Base-by-base conservation (phyloP, 2,113 vertebrate genomes). In the Anas platyrhynchos region DNA sequence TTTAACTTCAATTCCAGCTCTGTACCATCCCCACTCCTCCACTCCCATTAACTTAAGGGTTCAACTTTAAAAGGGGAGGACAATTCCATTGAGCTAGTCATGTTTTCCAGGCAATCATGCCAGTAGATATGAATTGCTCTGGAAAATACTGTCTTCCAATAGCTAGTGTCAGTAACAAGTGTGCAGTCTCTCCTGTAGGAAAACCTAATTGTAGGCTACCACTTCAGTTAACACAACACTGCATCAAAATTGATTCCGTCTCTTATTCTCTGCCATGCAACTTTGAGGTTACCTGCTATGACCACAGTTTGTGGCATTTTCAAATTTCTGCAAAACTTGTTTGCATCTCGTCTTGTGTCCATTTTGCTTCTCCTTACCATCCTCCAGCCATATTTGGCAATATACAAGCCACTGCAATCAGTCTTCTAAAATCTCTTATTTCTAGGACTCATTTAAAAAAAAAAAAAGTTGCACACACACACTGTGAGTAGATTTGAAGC, bases 71-170 rank as follows among this genome's bases (percentile, higher is more conserved):
- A 85, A 52, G 9, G 4, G 20, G 3, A 18, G 7, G 22, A 72
- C 27, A 71, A 58, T 73, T 87, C 15, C 34, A 7, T 11, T 41
- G 9, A 31, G 14, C 17, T 78, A 41, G 23, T 36, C 29, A 9
- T 31, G 3, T 83, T 88, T 94, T 75, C 16, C 31, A 50, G 67
- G 16, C 41, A 11, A 16, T 62, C 5, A 3, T 61, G 32, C 34
- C 23, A 26, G 9, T 38, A 41, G 46, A 8, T 58, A 10, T 0
- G 1, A 86, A 16, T 80, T 81, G 44, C 4, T 4, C 4, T 68
- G 43, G 52, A 93, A 65, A 65, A 36, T 83, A 17, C 1, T 56
- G 43, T 67, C 29, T 88, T 80, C 31, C 17, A 23, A 21, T 89
- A 82, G 20, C 13, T 44, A n/a, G 29, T n/a, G 27, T 34, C 13